These are phyloP conservation scores for Morus bassanus DNA, from an alignment of 2,797 vertebrate species.

Conservation along the genomic window DNA sequence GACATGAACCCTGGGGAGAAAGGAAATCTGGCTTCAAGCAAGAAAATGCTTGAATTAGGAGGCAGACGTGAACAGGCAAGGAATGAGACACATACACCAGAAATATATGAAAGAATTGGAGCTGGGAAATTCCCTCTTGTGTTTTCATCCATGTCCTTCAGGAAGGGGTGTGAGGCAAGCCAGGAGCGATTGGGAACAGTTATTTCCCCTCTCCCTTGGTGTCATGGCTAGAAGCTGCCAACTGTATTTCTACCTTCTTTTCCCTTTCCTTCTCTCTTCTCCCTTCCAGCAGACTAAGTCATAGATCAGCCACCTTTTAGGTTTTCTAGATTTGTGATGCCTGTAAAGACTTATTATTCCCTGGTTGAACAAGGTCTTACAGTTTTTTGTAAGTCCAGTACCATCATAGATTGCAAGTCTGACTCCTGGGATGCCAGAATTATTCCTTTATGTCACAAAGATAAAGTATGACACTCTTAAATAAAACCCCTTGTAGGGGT, in stretches of 20 bases:
- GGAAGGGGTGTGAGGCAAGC: neutral
- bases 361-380: neutral
- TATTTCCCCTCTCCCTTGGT: neutral
- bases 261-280: neutral
- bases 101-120: neutral
- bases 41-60: neutral
- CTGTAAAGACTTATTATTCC: neutral
- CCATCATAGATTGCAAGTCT: rapidly evolving
- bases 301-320: neutral
- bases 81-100: neutral
- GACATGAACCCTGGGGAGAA: neutral
- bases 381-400: neutral
- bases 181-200: neutral
- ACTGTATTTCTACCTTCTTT: neutral
- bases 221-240: neutral
- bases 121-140: neutral
- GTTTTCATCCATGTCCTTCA: neutral
- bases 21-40: neutral
- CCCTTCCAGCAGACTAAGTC: neutral
- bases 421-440: neutral
- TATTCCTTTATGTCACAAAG: neutral
- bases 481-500: neutral
- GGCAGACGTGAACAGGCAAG: neutral
- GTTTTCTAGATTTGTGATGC: neutral
- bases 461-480: neutral